phyloP scores from a whole-genome alignment of 2,797 vertebrate species.

The Pipistrellus kuhlii region DNA sequence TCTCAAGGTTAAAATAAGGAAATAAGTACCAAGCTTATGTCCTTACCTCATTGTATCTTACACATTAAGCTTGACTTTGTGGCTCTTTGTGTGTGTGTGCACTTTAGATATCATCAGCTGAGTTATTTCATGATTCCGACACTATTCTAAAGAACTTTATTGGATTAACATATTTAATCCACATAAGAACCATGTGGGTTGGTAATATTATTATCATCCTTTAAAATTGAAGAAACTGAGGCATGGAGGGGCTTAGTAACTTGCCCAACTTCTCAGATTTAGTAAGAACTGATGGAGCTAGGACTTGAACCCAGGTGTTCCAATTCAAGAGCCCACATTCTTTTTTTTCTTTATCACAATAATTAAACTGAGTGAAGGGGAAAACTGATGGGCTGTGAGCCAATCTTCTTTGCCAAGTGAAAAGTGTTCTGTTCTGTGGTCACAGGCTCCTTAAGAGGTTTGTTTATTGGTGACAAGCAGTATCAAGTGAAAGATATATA shows the following conservation, averaged over 20 bases:
- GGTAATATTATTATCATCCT: background rate
- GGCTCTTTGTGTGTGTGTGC: background rate
- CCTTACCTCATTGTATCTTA: background rate
- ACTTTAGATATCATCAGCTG: background rate
- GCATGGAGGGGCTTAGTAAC: background rate
- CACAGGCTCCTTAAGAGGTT: slow-evolving; percentile 17
- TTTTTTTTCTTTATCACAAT: background rate
- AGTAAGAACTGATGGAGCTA: background rate
- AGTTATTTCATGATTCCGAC: background rate
- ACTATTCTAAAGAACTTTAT: background rate
- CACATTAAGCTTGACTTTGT: background rate
- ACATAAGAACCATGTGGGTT: background rate
- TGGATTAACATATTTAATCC: background rate
- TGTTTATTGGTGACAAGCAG: slow-evolving; percentile 55
- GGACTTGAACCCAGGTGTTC: background rate
- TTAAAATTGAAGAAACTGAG: background rate
- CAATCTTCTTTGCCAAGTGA: background rate
- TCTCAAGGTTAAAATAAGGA: slow-evolving; percentile 45
- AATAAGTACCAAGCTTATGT: background rate
- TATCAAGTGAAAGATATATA: slow-evolving; percentile 48
- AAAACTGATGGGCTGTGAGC: background rate
- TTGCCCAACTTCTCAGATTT: background rate
- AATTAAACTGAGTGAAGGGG: background rate
- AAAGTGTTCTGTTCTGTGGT: slow-evolving; percentile 32
- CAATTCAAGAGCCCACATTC: background rate